Base-by-base conservation (phyloP, 2,888 invertebrate genomes). In the Trichopoda pennipes region DNA sequence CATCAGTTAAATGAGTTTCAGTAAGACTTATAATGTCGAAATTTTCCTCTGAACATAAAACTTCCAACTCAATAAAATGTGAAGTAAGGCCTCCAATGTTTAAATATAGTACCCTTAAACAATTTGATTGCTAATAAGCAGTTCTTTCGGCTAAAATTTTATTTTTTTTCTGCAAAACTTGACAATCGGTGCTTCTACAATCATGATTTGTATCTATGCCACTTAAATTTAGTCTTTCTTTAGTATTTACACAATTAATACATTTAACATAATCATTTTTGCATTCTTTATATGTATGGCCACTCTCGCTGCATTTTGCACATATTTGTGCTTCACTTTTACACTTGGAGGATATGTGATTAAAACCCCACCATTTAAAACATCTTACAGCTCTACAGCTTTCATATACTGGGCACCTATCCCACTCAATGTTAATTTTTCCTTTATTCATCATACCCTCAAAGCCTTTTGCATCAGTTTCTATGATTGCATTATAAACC, bases 281-380 rank as follows among this genome's bases (percentile, higher is more conserved):
- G 28, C 74, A 74, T 8, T 80, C 74, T 12, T 61, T 74, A n/a
- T 68, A 63, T 2, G 60, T 16, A 47, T 80, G 68, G 1, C 68
- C 69, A 12, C 19, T 14, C 53, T 68, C 74, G 16, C 69, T 63
- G 38, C 80, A 69, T 53, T 69, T 75, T 17, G 55, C 74, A 63
- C 74, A 80, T 21, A 68, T 61, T 53, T 74, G 60, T 3, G 17
- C 6, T 28, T 58, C 63, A 32, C 49, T 63, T 14, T 35, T 83
- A 44, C 70, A 83, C 0, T 28, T 21, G 47, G 49, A 80, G 3
- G 79, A 55, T 19, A 21, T 76, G 44, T 80, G 79, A 23, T 80
- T 79, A 32, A 84, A 83, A 14, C 76, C 76, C 58, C 64, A 80
- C 47, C 83, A 83, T 23, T 77, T 74, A 44, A 38, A 84, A 49